phyloP scores from a whole-genome alignment of 1,140 invertebrate genomes.

The Helicorthomorpha holstii region DNA sequence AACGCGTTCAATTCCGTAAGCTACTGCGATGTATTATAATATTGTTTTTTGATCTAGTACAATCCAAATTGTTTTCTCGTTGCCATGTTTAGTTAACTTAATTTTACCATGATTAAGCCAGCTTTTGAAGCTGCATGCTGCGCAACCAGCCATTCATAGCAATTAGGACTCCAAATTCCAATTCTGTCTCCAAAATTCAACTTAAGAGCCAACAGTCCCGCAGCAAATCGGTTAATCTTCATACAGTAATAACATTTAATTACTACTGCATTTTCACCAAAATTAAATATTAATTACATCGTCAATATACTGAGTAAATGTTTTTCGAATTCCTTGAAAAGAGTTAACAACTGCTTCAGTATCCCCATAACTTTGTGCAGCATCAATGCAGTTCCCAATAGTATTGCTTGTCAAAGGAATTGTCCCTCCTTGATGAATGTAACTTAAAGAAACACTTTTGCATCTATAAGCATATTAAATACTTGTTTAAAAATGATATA shows the following conservation, averaged over 20 bases:
- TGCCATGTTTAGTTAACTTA: neutral
- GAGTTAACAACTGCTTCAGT: constrained; percentile 15
- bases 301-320: constrained; percentile 40
- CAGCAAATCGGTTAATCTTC: constrained; percentile 63
- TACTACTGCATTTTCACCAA: too few species aligned
- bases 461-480: neutral
- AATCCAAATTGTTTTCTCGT: neutral
- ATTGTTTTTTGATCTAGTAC: too few species aligned
- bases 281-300: constrained; percentile 38
- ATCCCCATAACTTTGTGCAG: neutral
- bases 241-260: too few species aligned
- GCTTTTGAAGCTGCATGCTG: constrained; percentile 58
- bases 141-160: constrained; percentile 58
- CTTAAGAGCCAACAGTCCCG: constrained; percentile 56
- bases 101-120: constrained; percentile 54
- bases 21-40: too few species aligned
- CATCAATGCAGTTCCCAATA: neutral
- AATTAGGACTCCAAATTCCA: constrained; percentile 78
- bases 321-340: constrained; percentile 39
- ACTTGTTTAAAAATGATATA: too few species aligned
- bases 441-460: neutral
- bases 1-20: too few species aligned
- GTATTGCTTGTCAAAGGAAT: neutral
- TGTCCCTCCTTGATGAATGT: neutral
- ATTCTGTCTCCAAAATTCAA: constrained; percentile 62